These are phyloP conservation scores for Ladona fulva DNA, from an alignment of 1,140 invertebrate genomes.

Conservation along the genomic window DNA sequence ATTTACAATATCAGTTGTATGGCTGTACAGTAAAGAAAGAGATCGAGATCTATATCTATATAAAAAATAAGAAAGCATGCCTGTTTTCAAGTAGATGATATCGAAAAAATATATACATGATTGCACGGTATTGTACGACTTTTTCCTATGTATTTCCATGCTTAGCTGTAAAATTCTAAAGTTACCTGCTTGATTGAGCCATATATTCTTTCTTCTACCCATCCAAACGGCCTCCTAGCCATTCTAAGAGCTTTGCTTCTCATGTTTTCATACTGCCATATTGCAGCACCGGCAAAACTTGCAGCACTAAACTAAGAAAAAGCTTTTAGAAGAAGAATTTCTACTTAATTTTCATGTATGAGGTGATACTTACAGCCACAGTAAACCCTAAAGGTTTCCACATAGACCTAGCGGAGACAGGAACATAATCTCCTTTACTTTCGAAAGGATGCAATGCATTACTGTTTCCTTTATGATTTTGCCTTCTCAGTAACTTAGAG, in stretches of 20 bases:
- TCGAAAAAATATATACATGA: too few relatives aligned
- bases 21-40: too few relatives aligned
- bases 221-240: constrained; percentile 43
- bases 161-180: constrained; percentile 19
- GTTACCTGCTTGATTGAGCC: constrained; percentile 34
- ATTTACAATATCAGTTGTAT: too few relatives aligned
- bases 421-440: not conserved
- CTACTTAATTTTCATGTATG: not conserved
- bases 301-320: not conserved
- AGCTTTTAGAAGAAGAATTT: not conserved
- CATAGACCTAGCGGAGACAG: not conserved
- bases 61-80: too few relatives aligned
- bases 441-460: not conserved
- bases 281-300: constrained; percentile 59
- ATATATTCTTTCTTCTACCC: constrained; percentile 37
- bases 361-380: not conserved
- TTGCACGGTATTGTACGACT: too few relatives aligned
- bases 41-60: too few relatives aligned
- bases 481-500: not conserved
- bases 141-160: constrained; percentile 12
- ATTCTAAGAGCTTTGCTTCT: constrained; percentile 49
- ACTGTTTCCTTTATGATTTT: not conserved
- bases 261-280: constrained; percentile 83
- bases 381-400: not conserved
- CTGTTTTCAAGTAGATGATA: too few relatives aligned